Percentiles rank a stretch among this genome's conserved stretches.
phyloP scores from a whole-genome alignment of 2,113 vertebrate genomes.

The Sarotherodon lohbergeri region DNA sequence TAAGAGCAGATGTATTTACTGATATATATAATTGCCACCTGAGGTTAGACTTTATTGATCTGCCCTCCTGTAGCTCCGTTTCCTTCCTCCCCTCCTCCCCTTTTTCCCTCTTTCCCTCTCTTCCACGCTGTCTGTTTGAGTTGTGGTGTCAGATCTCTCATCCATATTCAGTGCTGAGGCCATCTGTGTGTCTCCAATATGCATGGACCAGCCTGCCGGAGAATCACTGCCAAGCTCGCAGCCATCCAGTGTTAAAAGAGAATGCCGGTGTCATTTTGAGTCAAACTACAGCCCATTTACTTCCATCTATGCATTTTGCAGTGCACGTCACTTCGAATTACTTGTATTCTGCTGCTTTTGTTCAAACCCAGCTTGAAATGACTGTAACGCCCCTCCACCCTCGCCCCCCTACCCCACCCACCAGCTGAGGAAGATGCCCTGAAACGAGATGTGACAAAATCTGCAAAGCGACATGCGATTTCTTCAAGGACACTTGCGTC shows the following conservation, averaged over 20 bases:
- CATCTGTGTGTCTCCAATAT: constrained; percentile 66
- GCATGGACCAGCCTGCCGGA: constrained; percentile 57
- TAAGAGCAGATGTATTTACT: constrained; percentile 36
- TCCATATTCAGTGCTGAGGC: constrained; percentile 63
- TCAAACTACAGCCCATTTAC: constrained; percentile 22
- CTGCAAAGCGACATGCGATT: background rate
- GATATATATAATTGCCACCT: constrained; percentile 38
- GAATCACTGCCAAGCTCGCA: constrained; percentile 34
- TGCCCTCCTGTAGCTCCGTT: background rate
- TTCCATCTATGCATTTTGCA: constrained; percentile 29
- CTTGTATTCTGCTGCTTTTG: background rate
- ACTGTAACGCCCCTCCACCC: background rate
- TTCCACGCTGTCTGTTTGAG: constrained; percentile 23
- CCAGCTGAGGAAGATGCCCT: background rate
- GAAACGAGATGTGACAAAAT: constrained; percentile 16
- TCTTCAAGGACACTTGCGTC: background rate
- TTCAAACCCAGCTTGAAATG: background rate
- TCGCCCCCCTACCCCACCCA: background rate
- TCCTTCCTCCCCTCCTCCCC: background rate
- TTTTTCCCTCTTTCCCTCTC: background rate
- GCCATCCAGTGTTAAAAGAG: constrained; percentile 28
- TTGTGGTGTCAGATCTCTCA: constrained; percentile 60
- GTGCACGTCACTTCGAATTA: constrained; percentile 16
- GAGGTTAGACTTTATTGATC: constrained; percentile 39
- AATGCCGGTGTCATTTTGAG: constrained; percentile 34